Conservation (phyloP, 2,113 vertebrate species). For the Oxyruncus cristatus region DNA sequence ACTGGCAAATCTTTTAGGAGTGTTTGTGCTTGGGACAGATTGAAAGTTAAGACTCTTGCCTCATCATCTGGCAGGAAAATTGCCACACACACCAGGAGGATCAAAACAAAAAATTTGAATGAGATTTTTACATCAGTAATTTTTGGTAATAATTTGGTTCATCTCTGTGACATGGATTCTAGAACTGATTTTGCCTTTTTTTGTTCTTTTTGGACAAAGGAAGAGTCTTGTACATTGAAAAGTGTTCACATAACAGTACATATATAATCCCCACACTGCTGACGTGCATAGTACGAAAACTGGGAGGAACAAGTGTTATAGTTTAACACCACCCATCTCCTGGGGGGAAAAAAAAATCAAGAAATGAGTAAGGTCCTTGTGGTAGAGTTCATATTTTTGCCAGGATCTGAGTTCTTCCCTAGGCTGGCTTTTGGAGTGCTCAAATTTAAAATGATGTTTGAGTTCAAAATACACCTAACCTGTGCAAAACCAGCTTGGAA, state of each 20-base stretch:
- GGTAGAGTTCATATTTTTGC: not conserved
- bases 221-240: not conserved
- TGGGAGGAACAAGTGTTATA: not conserved
- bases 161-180: not conserved
- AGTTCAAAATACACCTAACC: not conserved
- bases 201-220: not conserved
- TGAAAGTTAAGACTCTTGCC: not conserved
- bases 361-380: not conserved
- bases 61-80: not conserved
- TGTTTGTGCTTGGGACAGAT: not conserved
- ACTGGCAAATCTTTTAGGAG: not conserved
- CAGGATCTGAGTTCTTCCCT: not conserved
- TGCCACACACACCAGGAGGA: not conserved
- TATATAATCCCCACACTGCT: not conserved
- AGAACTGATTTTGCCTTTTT: not conserved
- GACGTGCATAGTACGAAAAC: fast-evolving
- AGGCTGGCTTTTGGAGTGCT: not conserved
- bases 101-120: not conserved
- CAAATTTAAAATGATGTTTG: not conserved
- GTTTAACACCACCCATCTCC: fast-evolving
- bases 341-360: not conserved
- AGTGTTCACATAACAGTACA: not conserved
- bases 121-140: not conserved
- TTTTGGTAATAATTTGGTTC: not conserved
- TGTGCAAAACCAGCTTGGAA: not conserved